phyloP scores from a whole-genome alignment of 2,113 vertebrate species.

The Actenoides lindsayi region DNA sequence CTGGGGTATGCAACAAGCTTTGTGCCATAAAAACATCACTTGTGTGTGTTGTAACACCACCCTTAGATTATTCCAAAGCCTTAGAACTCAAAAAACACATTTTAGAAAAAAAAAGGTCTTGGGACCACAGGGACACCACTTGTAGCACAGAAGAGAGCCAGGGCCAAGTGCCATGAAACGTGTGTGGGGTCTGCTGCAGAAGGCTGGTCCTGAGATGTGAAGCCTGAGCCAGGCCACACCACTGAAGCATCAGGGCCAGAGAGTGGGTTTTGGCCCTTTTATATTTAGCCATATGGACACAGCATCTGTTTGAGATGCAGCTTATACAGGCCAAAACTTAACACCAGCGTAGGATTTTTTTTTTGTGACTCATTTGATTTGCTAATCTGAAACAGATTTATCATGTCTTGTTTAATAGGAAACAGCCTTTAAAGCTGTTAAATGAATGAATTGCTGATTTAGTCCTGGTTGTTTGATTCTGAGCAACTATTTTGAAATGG shows the following conservation, averaged over 20 bases:
- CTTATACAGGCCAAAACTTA: not conserved
- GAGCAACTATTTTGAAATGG: conserved; percentile 38
- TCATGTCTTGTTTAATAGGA: conserved; percentile 1
- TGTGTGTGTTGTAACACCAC: not conserved
- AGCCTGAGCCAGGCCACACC: not conserved
- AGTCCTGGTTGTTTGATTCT: not conserved
- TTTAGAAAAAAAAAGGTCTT: not conserved
- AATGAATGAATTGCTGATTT: conserved; percentile 33
- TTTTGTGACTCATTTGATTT: conserved; percentile 16
- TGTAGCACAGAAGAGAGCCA: not conserved
- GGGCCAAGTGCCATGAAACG: not conserved
- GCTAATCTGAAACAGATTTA: conserved; percentile 57
- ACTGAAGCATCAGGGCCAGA: not conserved
- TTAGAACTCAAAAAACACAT: not conserved
- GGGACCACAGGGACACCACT: not conserved
- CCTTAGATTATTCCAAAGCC: not conserved
- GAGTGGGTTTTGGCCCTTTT: not conserved
- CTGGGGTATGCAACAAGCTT: not conserved
- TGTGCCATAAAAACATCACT: not conserved
- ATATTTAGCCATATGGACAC: not conserved
- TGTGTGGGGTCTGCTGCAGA: not conserved
- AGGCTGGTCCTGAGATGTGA: not conserved
- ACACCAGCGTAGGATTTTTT: conserved; percentile 3
- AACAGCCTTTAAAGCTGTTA: conserved; percentile 42
- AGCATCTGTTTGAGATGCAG: conserved; percentile 24